A percentile compares a stretch with the other conserved stretches of the same genome.
Conservation (phyloP, 2,797 vertebrate genomes). For the Chelon auratus region DNA sequence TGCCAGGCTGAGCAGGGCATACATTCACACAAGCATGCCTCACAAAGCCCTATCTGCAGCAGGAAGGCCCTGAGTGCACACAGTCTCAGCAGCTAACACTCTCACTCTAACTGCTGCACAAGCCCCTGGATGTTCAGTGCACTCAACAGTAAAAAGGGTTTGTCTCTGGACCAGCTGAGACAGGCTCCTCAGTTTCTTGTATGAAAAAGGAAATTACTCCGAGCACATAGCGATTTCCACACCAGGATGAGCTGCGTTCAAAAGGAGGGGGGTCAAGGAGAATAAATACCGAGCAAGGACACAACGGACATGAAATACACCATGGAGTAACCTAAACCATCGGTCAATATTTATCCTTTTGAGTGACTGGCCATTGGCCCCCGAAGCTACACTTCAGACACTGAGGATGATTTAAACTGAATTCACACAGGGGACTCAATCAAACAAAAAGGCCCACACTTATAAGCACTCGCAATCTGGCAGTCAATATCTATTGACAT, state of each 20-base stretch:
- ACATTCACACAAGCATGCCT: slow-evolving; percentile 60
- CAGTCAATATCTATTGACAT: slow-evolving; percentile 82
- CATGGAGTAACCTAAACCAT: slow-evolving; percentile 53
- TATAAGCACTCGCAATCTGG: slow-evolving; percentile 74
- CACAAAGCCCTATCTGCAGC: slow-evolving; percentile 76
- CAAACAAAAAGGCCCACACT: slow-evolving; percentile 66
- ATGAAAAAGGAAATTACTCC: slow-evolving; percentile 52
- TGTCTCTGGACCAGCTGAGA: slow-evolving; percentile 75
- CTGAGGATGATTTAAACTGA: slow-evolving; percentile 72
- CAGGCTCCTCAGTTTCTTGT: slow-evolving; percentile 68
- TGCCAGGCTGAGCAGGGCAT: slow-evolving; percentile 70
- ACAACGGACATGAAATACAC: slow-evolving; percentile 58
- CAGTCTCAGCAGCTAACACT: slow-evolving; percentile 72
- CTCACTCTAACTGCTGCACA: slow-evolving; percentile 71
- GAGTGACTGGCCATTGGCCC: slow-evolving; percentile 46
- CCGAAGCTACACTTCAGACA: slow-evolving; percentile 52
- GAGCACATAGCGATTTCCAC: slow-evolving; percentile 64
- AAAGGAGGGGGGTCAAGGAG: slow-evolving; percentile 46
- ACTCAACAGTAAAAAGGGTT: slow-evolving; percentile 82
- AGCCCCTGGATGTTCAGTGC: slow-evolving; percentile 72
- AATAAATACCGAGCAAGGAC: slow-evolving; percentile 48
- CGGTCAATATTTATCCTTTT: slow-evolving; percentile 55
- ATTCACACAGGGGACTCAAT: slow-evolving; percentile 66
- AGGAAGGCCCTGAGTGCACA: slow-evolving; percentile 67
- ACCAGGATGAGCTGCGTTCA: slow-evolving; percentile 61